Base-by-base conservation (phyloP, 1,140 invertebrate genomes). In the Nylanderia fulva region DNA sequence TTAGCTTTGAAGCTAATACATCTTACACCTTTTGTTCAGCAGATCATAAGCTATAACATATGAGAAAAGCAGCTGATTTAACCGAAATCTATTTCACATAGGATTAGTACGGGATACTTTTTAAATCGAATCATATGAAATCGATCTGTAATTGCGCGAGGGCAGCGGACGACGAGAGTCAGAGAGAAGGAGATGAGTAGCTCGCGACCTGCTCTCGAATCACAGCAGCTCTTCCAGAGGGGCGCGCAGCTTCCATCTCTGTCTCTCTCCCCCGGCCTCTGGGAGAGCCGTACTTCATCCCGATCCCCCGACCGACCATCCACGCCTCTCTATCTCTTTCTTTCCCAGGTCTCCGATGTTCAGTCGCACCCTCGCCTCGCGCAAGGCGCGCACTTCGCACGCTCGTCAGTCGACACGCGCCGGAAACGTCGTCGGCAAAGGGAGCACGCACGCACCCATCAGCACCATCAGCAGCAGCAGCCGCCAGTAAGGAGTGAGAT, bases 361-460 rank as follows among this genome's bases (percentile, higher is more conserved):
- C 77, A 79, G 84, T 89, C 66, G 84, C 86, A 86, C 88, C 88
- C 84, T 88, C 72, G 84, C 84, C 33, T 61, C 79, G 63, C 52
- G 80, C 58, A 39, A 42, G 54, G 61, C 56, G 80, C 60, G 80
- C 21, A 84, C 69, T 74, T 33, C 24, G 29, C 29, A 84, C 69
- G 69, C 39, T 61, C 36, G 24, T 69, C 56, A 45, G 27, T 77
- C 29, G 75, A 68, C 77, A 82, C 66, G 66, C 52, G 66, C 45
- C 80, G 80, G 58, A 68, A 84, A 76, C 69, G 56, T 36, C 33
- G 33, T 24, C 52, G 36, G n/a, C 54, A 42, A 82, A 82, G 33
- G 48, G 42, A 56, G 7, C 39, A 69, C 75, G 18, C 45, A 36
- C 45, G 3, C n/a, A n/a, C n/a, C 29, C 29, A 33, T 33, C 29